Evolutionary conservation across 1,140 invertebrate genomes (phyloP).

Genomic region (Cherax destructor): DNA sequence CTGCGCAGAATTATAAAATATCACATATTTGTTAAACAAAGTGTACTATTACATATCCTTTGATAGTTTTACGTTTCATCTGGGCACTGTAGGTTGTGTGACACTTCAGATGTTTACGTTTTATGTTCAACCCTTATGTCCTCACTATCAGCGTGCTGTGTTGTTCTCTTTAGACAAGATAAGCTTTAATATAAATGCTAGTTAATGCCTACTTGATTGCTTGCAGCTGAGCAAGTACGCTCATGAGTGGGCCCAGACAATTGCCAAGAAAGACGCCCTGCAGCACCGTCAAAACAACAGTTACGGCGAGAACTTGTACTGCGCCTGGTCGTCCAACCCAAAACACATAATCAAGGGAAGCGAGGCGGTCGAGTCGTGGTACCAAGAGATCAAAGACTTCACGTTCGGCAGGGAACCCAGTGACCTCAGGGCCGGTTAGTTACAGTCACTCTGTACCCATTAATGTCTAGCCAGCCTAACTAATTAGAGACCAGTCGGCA

Average conservation of each 20-base stretch:
- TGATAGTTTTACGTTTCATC: too few species aligned
- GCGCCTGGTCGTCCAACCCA: conserved; percentile 84
- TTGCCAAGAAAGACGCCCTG: conserved; percentile 82
- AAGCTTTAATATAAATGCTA: too few species aligned
- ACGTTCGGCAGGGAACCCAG: conserved; percentile 73
- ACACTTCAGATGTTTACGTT: too few species aligned
- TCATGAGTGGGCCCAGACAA: conserved; percentile 88
- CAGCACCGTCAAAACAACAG: conserved; percentile 81
- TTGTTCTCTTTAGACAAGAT: too few species aligned
- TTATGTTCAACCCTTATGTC: too few species aligned
- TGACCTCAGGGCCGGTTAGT: conserved; percentile 73
- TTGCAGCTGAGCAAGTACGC: conserved; percentile 79
- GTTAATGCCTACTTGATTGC: neutral
- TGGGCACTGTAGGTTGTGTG: too few species aligned
- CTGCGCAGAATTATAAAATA: too few species aligned
- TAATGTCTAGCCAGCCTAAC: too few species aligned
- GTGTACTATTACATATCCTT: too few species aligned
- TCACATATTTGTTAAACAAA: too few species aligned
- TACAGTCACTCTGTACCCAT: neutral
- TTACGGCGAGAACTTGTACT: conserved; percentile 89
- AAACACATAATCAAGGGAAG: conserved; percentile 82
- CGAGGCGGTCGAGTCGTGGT: conserved; percentile 86
- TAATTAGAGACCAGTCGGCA: too few species aligned
- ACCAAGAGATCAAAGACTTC: conserved; percentile 75
- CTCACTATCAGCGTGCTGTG: too few species aligned